phyloP scores from a whole-genome alignment of 2,888 invertebrate genomes.

The Phragmatobia fuliginosa region DNA sequence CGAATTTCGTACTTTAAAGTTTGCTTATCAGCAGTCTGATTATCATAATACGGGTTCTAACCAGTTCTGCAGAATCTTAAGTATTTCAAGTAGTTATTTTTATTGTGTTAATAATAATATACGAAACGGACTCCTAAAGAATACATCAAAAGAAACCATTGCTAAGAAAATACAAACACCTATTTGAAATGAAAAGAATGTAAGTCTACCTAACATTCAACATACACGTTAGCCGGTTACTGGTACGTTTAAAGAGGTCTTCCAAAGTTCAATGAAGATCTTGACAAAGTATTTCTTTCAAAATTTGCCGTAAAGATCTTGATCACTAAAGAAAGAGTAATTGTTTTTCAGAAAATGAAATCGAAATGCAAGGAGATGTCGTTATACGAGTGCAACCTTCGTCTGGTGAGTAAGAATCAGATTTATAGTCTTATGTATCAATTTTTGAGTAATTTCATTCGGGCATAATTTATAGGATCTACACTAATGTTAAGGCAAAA shows the following conservation, averaged over 20 bases:
- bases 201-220: background rate
- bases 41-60: background rate
- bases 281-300: too few relatives aligned
- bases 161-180: too few relatives aligned
- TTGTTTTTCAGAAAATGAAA: slow-evolving; percentile 70
- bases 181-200: too few relatives aligned
- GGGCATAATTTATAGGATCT: too few relatives aligned
- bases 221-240: background rate
- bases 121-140: background rate
- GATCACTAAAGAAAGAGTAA: background rate
- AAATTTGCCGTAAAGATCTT: too few relatives aligned
- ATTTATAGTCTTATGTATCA: background rate
- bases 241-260: background rate
- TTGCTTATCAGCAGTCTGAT: background rate
- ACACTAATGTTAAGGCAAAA: too few relatives aligned
- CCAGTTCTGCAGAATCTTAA: background rate
- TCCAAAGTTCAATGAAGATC: background rate
- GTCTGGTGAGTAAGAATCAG: slow-evolving; percentile 56
- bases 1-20: background rate
- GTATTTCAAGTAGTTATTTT: background rate
- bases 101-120: background rate
- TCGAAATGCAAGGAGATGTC: slow-evolving; percentile 65
- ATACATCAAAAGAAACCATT: too few relatives aligned
- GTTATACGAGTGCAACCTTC: slow-evolving; percentile 78
- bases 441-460: too few relatives aligned